Evolutionary conservation across 1,140 invertebrate species (phyloP), one percentile per base, ranked within the genome.

Genomic region (Pseudomyrmex gracilis): DNA sequence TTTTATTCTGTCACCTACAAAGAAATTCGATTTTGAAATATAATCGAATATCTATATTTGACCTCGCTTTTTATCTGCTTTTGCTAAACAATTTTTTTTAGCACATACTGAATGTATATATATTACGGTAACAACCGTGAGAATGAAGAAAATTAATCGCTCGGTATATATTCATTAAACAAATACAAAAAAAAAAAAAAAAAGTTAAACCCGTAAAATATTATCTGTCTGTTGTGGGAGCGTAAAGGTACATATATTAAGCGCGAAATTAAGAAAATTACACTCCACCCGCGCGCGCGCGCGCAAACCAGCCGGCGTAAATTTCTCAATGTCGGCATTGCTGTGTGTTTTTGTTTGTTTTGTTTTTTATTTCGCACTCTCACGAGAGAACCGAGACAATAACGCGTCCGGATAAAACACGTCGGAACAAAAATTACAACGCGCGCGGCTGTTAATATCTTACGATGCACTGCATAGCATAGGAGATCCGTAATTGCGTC

Each of bases 371-470:
- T 34, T 70, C 78, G 55, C 17, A 12, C 17, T 12, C 34, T 57
- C 49, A 63, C 43, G 20, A 60, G 67, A 34, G 34, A 34, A 34
- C 34, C 83, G 73, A 74, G 83, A 88, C 77, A 85, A 85, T 88
- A 87, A 88, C 74, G 84, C 53, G 60, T 78, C 73, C 53, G 66
- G 73, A 67, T 73, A 83, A 87, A 88, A 88, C 73, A 87, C 77
- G 86, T 74, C 83, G 67, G 83, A 78, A 85, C 87, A 87, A 88
- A 88, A 88, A 88, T 88, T 88, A 87, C 87, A 84, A 74, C 83
- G 24, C 73, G 61, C 83, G 60, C 66, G 61, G 67, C 57, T 88
- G 86, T 88, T 88, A 88, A 88, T 88, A 88, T 88, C 87, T 87
- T 88, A 88, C 86, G 73, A 87, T 85, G 83, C 51, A 51, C 61